Evolutionary conservation across 2,888 invertebrate species (phyloP).

Genomic region (Cremastobaeus sp.): DNA sequence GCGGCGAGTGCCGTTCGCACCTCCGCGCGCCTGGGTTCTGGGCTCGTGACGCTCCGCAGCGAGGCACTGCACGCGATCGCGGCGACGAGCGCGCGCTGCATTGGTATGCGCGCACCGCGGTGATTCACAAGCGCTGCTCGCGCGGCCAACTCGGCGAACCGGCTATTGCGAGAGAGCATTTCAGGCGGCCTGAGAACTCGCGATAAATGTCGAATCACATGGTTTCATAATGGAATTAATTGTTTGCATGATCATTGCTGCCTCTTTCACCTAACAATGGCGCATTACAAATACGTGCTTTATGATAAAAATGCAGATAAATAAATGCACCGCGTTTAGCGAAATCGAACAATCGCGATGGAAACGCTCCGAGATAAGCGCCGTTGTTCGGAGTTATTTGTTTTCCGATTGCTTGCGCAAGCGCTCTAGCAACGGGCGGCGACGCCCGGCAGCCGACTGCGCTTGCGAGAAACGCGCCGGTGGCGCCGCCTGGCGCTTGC

Average conservation of each 20-base stretch:
- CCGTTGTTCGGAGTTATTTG: too few species aligned
- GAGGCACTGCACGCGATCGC: too few species aligned
- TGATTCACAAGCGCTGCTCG: conserved; percentile 54
- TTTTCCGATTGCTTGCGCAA: background rate
- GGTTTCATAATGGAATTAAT: conserved; percentile 62
- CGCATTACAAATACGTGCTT: conserved; percentile 54
- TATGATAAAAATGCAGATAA: conserved; percentile 50
- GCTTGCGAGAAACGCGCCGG: background rate
- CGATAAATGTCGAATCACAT: conserved; percentile 62
- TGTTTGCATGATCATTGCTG: conserved; percentile 62
- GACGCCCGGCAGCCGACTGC: too few species aligned
- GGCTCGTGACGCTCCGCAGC: too few species aligned
- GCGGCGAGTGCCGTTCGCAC: too few species aligned
- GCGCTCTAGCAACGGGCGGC: too few species aligned
- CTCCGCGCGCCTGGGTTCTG: too few species aligned
- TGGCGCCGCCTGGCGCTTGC: too few species aligned
- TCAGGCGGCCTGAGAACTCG: conserved; percentile 57
- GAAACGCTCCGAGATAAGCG: conserved; percentile 26
- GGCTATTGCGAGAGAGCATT: conserved; percentile 57
- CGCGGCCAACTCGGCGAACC: conserved; percentile 47
- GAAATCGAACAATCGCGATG: conserved; percentile 28
- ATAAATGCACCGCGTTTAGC: conserved; percentile 48
- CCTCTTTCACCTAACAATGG: conserved; percentile 58
- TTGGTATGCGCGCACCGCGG: conserved; percentile 22
- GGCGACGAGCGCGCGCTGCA: conserved; percentile 7